Conservation (phyloP, 1,140 invertebrate species). For the Steinernema feltiae region DNA sequence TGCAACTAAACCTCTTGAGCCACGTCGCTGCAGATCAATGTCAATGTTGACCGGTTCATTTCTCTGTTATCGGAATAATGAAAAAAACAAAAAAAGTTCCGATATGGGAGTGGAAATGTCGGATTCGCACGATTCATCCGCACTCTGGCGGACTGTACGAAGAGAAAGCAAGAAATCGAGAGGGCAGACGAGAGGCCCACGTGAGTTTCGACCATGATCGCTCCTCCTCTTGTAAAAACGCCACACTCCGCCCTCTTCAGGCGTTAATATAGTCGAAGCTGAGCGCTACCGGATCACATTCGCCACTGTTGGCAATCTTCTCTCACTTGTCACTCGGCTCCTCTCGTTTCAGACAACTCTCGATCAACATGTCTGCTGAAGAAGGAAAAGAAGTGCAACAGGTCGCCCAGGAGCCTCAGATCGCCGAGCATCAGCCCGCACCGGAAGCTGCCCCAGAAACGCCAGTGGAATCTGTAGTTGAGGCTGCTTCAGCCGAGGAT, state of each 20-base stretch:
- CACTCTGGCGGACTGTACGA: neutral
- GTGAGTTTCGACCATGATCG: neutral
- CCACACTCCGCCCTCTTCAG: constrained; percentile 6
- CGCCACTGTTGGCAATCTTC: neutral
- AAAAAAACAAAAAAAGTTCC: neutral
- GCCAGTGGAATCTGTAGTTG: neutral
- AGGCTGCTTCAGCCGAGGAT: neutral
- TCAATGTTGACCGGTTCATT: neutral
- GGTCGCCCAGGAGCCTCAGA: neutral
- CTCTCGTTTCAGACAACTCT: neutral
- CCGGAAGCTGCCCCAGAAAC: neutral
- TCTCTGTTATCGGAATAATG: neutral
- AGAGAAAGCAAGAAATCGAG: neutral
- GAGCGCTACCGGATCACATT: constrained; percentile 1
- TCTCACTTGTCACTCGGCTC: neutral
- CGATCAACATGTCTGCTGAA: neutral
- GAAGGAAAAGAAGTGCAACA: neutral
- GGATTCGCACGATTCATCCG: neutral
- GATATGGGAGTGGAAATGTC: neutral
- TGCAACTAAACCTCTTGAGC: neutral
- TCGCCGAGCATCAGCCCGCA: neutral
- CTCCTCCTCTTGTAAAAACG: neutral
- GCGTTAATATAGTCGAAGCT: constrained; percentile 5
- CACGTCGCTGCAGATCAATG: neutral
- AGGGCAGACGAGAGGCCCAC: neutral